Conservation (phyloP, 2,797 vertebrate genomes). For the Octomys mimax region DNA sequence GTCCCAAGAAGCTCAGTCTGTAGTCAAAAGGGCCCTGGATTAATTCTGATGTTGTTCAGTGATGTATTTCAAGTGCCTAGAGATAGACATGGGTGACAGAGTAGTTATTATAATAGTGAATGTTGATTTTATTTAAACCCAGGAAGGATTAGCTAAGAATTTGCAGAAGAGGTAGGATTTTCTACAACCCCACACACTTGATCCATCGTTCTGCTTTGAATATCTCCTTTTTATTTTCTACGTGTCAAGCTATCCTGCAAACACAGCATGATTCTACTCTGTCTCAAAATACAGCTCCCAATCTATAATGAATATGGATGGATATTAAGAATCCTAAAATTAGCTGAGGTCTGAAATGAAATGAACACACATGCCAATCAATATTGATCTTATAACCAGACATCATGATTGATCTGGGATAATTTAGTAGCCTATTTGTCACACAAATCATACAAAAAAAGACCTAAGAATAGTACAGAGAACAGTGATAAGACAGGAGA, state of each 20-base stretch:
- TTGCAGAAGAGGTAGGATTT: conserved; percentile 77
- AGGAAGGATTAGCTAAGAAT: conserved; percentile 76
- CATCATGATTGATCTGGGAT: background rate
- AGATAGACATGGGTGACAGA: conserved; percentile 67
- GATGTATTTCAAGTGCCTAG: conserved; percentile 71
- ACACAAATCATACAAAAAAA: background rate
- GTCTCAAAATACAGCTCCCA: conserved; percentile 46
- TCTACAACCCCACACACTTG: conserved; percentile 49
- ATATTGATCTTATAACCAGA: background rate
- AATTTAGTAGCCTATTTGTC: background rate
- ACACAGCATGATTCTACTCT: background rate
- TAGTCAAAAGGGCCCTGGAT: conserved; percentile 64
- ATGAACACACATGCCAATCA: background rate
- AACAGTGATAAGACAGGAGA: background rate
- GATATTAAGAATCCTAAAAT: conserved; percentile 39
- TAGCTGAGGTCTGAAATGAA: background rate
- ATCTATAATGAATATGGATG: conserved; percentile 19
- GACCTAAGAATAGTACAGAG: background rate
- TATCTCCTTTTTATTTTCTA: conserved; percentile 48
- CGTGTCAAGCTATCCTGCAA: background rate
- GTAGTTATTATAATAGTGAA: conserved; percentile 58
- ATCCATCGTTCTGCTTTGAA: conserved; percentile 27
- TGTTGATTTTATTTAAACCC: conserved; percentile 78
- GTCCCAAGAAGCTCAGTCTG: conserved; percentile 42
- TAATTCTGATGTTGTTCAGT: conserved; percentile 72